A percentile compares a stretch with the other conserved stretches of the same genome.
Conservation (phyloP, 1,140 invertebrate genomes). For the Leptinotarsa texana region DNA sequence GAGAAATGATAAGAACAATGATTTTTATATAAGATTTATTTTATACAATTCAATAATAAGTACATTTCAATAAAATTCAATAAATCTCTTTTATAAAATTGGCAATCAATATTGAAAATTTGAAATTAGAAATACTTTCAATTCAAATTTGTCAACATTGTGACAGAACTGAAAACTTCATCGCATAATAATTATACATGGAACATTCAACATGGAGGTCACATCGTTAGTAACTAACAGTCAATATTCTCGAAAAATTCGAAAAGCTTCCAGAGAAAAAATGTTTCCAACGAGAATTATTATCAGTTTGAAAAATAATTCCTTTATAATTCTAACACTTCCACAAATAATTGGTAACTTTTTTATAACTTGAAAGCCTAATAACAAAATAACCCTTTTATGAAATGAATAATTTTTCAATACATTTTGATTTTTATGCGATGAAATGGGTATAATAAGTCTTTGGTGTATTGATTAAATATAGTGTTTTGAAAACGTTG, state of each 20-base stretch:
- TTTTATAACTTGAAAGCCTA: no score
- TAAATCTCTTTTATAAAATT: background rate
- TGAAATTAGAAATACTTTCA: background rate
- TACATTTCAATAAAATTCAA: background rate
- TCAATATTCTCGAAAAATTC: background rate
- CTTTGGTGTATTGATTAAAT: no score
- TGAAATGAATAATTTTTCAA: no score
- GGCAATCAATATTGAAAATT: background rate
- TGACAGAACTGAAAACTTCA: background rate
- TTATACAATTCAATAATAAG: background rate
- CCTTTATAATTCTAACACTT: no score
- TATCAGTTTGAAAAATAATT: no score
- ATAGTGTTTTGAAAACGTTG: no score
- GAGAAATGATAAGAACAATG: background rate
- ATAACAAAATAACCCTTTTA: no score
- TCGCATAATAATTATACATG: background rate
- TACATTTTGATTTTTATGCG: no score
- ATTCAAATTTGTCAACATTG: background rate
- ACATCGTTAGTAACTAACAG: slow-evolving; percentile 1
- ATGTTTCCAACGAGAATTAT: no score
- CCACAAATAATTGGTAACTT: no score
- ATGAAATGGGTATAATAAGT: no score
- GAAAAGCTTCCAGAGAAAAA: background rate
- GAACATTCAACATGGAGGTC: slow-evolving; percentile 5
- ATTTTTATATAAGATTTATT: background rate